Percentiles rank a stretch among this genome's conserved stretches.
Evolutionary conservation across 92 coral and sea anemone genomes (phyloP).

Genomic region (Diadumene lineata): DNA sequence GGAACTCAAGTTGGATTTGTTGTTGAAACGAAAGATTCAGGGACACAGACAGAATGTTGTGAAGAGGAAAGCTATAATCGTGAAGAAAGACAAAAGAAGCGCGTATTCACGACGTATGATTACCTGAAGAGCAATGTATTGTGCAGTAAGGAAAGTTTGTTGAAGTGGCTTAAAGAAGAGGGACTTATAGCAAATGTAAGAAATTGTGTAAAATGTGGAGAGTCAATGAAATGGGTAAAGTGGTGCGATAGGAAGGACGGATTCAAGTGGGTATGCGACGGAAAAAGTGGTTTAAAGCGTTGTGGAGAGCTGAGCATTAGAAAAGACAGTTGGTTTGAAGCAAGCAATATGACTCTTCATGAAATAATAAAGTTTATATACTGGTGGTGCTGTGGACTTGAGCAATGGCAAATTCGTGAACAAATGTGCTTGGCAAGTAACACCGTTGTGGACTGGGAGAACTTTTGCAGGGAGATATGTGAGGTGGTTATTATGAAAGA

Average conservation of each 20-base stretch:
- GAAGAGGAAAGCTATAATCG: background rate
- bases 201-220: background rate
- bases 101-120: background rate
- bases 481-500: background rate
- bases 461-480: no score
- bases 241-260: background rate
- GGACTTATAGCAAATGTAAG: background rate
- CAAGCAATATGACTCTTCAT: background rate
- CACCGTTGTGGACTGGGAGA: background rate
- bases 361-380: background rate
- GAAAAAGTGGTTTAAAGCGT: background rate
- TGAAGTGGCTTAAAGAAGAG: background rate
- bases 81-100: background rate
- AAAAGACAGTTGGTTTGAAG: background rate
- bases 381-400: background rate
- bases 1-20: conserved; percentile 9
- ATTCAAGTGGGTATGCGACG: background rate
- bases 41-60: conserved; percentile 17
- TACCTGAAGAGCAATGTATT: background rate
- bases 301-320: background rate
- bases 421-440: background rate
- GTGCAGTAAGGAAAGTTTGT: background rate
- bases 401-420: background rate
- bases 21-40: background rate
- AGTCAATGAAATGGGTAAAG: background rate